Base-by-base conservation (phyloP, 2,888 invertebrate species). In the Drosophila tripunctata region DNA sequence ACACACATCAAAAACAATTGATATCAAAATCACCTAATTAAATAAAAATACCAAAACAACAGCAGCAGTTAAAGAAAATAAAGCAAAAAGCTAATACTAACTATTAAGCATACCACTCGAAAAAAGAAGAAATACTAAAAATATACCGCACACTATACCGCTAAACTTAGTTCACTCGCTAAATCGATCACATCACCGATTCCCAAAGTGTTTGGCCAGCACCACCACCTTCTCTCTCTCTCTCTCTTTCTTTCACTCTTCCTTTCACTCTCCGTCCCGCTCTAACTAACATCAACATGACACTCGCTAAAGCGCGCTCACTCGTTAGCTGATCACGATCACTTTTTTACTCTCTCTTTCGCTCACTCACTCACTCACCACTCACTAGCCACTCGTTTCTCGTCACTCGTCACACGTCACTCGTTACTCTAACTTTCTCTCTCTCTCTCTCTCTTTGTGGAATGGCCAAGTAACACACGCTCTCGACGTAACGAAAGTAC, bases 271-370 rank as follows among this genome's bases (percentile, higher is more conserved):
- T 31, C 10, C 43, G 14, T 22, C 35, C 15, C 35, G 22, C 48
- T 52, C 17, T 63, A n/a, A n/a, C n/a, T n/a, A n/a, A n/a, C 71
- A 64, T 57, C 33, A 41, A 52, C 43, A 58, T 15, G 17, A 76
- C 77, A 71, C 56, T 22, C 65, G 56, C 65, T 56, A 50, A n/a
- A 56, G 76, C 64, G 70, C 72, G 66, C 70, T 71, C 77, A 76
- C 71, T 76, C 76, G 71, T 71, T 71, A 71, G 72, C 66, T 71
- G 44, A 45, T 71, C 56, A 71, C 24, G 51, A 38, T 75, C 78
- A 70, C 79, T 43, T 54, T 74, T 38, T 70, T 38, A 51, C 45
- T 70, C 51, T 45, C 44, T 69, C 47, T 45, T 66, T 48, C 33
- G 33, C 65, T 40, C 54, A 48, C 43, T 27, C 38, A 54, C 43